These are phyloP conservation scores for Chelonia mydas DNA, from an alignment of 2,797 vertebrate species.

Conservation along the genomic window DNA sequence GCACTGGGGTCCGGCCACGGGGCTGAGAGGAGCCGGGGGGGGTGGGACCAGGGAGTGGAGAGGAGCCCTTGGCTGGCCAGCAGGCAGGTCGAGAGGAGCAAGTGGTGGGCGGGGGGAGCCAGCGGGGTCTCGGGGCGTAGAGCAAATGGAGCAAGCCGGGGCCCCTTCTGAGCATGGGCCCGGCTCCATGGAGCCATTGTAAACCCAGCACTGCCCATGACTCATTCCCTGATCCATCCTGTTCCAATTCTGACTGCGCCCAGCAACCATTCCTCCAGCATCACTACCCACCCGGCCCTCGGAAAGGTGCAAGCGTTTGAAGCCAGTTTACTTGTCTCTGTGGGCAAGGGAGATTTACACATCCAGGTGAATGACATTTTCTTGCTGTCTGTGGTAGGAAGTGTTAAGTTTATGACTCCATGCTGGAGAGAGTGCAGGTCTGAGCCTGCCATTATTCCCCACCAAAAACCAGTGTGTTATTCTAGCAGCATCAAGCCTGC, in stretches of 20 bases:
- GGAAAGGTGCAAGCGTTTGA: not conserved
- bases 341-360: not conserved
- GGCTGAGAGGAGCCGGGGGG: too few relatives aligned
- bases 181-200: too few relatives aligned
- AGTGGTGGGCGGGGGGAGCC: too few relatives aligned
- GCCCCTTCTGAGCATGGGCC: too few relatives aligned
- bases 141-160: too few relatives aligned
- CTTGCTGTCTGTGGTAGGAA: not conserved
- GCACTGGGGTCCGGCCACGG: too few relatives aligned
- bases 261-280: not conserved
- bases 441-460: not conserved
- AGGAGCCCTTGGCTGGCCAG: too few relatives aligned
- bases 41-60: too few relatives aligned
- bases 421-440: not conserved
- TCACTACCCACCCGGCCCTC: not conserved
- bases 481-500: not conserved
- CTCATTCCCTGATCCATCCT: not conserved
- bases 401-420: not conserved
- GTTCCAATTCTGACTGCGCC: not conserved
- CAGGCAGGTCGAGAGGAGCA: too few relatives aligned
- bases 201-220: not conserved
- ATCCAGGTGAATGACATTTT: not conserved
- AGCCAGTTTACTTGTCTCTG: not conserved
- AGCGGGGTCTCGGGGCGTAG: too few relatives aligned
- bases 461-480: not conserved